Evolutionary conservation across 2,888 invertebrate species (phyloP), one percentile per base, ranked within the genome.

Genomic region (Frankliniella intonsa): DNA sequence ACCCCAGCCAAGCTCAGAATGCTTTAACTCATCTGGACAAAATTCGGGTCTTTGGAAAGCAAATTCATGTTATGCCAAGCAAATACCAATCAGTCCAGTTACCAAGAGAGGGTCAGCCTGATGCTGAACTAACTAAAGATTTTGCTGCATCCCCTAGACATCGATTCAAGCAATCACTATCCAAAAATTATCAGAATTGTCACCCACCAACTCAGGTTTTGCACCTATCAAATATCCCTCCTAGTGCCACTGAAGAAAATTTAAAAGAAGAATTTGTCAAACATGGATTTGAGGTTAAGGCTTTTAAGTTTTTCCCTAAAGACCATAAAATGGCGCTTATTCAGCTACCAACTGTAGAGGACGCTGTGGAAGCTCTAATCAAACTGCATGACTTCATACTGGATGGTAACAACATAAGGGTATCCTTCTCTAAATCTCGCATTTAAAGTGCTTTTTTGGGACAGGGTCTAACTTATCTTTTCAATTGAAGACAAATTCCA

Each of bases 31-130:
- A 76, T 25, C 12, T 76, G 25, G 69, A 76, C 69, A 76, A 76
- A 12, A 76, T 76, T 12, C 69, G 69, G 1, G 25, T 76, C 12
- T 76, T 76, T 25, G 69, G 69, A 22, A 76, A 76, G 69, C 69
- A 76, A 76, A 76, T 76, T 25, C 69, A 76, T 76, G 69, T 76
- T 12, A 76, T 76, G 69, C 69, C 69, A 12, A 76, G 69, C 69
- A 76, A 76, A 25, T 76, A 76, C 10, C 69, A 25, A 25, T 76
- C 69, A 76, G 69, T 76, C 5, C 69, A 76, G 25, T 25, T 76
- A 2, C 69, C 69, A 22, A 76, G 69, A 76, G 69, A 76, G 12
- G 69, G 69, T 10, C 69, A 76, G 12, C 69, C 69, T 25, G 69
- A 76, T 76, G 69, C 69, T 2, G 69, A 76, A 25, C 25, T 76